A percentile compares a stretch with the other conserved stretches of the same genome.
phyloP scores from a whole-genome alignment of 2,113 vertebrate genomes.

The Cochlearius cochlearius region DNA sequence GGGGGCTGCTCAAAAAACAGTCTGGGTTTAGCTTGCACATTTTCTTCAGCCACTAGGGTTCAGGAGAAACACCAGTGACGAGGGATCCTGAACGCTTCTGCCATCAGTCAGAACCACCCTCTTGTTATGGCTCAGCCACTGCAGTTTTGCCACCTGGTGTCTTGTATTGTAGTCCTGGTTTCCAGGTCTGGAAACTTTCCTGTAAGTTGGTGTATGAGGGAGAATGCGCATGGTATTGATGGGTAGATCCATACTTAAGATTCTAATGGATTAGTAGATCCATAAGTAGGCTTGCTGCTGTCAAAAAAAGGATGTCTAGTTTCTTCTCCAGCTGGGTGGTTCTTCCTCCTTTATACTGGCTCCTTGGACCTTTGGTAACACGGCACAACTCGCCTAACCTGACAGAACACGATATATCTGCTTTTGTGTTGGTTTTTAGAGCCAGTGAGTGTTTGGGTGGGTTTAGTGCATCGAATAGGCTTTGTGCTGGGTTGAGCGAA shows the following conservation, averaged over 20 bases:
- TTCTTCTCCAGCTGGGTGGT: neutral
- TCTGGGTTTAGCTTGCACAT: accelerated
- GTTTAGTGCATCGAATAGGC: neutral
- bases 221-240: neutral
- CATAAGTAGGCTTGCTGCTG: neutral
- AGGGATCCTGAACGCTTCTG: neutral
- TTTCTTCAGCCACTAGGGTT: neutral
- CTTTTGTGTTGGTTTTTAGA: neutral
- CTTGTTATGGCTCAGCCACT: neutral
- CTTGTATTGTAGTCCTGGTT: neutral
- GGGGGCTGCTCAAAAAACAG: neutral
- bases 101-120: neutral
- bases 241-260: neutral
- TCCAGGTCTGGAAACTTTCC: neutral
- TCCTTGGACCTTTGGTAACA: neutral
- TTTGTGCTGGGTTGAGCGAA: neutral
- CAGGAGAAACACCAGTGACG: neutral
- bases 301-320: neutral
- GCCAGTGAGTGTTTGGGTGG: neutral
- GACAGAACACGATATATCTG: neutral
- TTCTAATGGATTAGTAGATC: neutral
- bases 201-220: neutral
- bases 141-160: neutral
- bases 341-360: neutral
- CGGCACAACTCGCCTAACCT: neutral